Conservation (phyloP, 2,797 vertebrate genomes). For the Scleropages formosus region DNA sequence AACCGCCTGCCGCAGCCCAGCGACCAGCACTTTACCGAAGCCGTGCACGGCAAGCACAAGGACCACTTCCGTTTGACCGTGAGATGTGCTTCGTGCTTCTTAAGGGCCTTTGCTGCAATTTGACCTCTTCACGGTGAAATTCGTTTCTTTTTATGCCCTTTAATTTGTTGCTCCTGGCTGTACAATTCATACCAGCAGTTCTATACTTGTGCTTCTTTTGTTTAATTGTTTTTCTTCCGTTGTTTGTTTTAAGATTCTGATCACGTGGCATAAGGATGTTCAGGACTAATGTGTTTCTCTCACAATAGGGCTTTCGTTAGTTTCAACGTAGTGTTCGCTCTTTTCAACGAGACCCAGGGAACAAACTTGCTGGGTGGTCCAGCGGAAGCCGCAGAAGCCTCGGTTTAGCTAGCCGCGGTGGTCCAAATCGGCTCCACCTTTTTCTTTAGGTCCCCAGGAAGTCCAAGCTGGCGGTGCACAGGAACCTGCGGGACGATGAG, state of each 20-base stretch:
- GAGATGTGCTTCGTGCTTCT: conserved; percentile 46
- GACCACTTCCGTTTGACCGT: conserved; percentile 96
- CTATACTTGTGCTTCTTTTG: too few relatives aligned
- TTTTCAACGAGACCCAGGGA: too few relatives aligned
- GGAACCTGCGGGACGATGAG: conserved; percentile 93
- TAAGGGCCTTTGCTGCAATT: background rate
- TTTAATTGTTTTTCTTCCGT: too few relatives aligned
- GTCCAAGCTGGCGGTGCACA: conserved; percentile 89
- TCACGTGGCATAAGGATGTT: too few relatives aligned
- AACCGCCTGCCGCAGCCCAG: conserved; percentile 93
- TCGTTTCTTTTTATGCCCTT: background rate
- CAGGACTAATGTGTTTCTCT: too few relatives aligned
- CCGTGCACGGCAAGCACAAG: conserved; percentile 90
- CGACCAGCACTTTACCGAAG: conserved; percentile 90
- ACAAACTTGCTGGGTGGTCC: too few relatives aligned
- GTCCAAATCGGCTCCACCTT: too few relatives aligned
- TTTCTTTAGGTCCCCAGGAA: conserved; percentile 89
- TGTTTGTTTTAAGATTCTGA: too few relatives aligned
- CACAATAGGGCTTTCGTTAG: too few relatives aligned
- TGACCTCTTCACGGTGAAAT: background rate
- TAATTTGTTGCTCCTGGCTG: background rate
- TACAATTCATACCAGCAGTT: background rate
- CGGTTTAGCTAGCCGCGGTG: too few relatives aligned
- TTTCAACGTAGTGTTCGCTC: too few relatives aligned
- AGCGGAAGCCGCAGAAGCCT: too few relatives aligned